Evolutionary conservation across 1,140 invertebrate species (phyloP), one percentile per base, ranked within the genome.

Genomic region (Yoshiicerus persimilis): DNA sequence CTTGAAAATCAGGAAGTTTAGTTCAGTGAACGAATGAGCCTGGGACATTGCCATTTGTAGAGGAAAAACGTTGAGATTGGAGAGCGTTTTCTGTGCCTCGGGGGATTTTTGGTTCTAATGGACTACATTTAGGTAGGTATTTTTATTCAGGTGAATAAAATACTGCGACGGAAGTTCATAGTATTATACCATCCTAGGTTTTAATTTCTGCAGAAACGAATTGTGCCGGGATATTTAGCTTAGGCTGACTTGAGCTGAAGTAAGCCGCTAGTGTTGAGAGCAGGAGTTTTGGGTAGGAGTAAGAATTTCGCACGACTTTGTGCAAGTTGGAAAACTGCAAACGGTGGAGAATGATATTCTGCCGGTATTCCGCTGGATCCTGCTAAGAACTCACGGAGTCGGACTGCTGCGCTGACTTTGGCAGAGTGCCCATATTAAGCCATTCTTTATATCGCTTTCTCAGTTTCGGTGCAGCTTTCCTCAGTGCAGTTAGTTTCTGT

Each of bases 321-420:
- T 56, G 47, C 47, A 56, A 56, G n/a, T n/a, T 56, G 47, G 16
- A 56, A 56, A 56, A 56, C 47, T 56, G 47, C 47, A 56, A 56
- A 56, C 16, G 47, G 47, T n/a, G 5, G 16, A 56, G 47, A 34
- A 38, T n/a, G 38, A 36, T 39, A 4, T 62, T 56, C 27, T 27
- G 38, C 62, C 38, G 6, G 47, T 62, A 27, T 39, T 36, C 30
- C 25, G 38, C 66, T 27, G 66, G 25, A 62, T 41, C 41, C 30
- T 41, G 39, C 16, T 11, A 20, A 32, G 34, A 64, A 23, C 32
- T 86, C 23, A 87, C 86, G 86, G 86, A 87, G 86, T 87, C 86
- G 86, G 86, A 87, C 86, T 70, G 86, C 38, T 30, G 25, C 13
- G 25, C 66, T 30, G 77, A 36, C 34, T 87, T 87, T 87, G 87